Percentiles rank a stretch among this genome's conserved stretches.
phyloP scores from a whole-genome alignment of 2,113 vertebrate genomes.

The Chrysochloris asiatica region DNA sequence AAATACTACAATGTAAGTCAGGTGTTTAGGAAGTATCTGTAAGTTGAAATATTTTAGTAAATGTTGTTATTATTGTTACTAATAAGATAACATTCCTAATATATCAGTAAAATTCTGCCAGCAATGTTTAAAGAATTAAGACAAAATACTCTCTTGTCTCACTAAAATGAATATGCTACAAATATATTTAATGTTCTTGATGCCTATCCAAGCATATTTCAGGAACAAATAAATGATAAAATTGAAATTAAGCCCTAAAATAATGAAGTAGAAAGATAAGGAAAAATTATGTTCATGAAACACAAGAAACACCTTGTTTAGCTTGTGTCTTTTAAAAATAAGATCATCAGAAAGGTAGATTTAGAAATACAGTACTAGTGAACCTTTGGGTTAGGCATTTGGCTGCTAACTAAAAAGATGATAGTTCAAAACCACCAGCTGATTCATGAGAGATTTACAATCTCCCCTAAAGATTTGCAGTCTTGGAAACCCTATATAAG shows the following conservation, averaged over 20 bases:
- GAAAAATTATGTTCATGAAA: neutral
- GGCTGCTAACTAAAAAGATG: too few relatives aligned
- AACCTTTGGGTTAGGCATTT: too few relatives aligned
- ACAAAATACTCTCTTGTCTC: neutral
- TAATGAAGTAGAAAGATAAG: neutral
- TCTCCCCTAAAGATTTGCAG: too few relatives aligned
- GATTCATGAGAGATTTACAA: too few relatives aligned
- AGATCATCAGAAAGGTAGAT: neutral
- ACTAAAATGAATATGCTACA: neutral
- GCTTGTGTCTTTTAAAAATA: neutral
- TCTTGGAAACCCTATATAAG: too few relatives aligned
- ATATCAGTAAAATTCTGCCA: neutral
- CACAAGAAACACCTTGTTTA: neutral
- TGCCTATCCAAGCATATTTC: neutral
- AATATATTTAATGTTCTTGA: neutral
- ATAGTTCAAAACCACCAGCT: too few relatives aligned
- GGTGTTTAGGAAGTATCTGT: neutral
- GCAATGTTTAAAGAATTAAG: slow-evolving; percentile 14
- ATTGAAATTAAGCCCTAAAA: slow-evolving; percentile 1
- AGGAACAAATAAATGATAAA: neutral
- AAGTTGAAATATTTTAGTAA: neutral
- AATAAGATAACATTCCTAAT: neutral
- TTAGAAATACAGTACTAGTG: neutral
- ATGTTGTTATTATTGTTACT: neutral
- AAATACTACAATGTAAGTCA: slow-evolving; percentile 25